Percentiles rank a stretch among this genome's conserved stretches.
Conservation (phyloP, 2,113 vertebrate genomes). For the Microtus pennsylvanicus region DNA sequence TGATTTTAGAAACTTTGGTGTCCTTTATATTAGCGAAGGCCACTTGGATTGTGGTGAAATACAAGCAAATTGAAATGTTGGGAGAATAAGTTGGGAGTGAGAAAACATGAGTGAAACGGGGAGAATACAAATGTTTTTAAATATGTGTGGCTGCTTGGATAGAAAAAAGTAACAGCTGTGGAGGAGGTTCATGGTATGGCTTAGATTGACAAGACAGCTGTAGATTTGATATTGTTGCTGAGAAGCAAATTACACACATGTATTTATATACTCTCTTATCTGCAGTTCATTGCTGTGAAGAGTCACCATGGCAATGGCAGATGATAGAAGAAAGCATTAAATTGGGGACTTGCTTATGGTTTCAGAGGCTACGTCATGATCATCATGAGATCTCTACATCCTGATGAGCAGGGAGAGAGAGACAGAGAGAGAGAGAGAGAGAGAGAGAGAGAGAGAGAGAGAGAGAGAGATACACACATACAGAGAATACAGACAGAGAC, state of each 20-base stretch:
- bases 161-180: neutral
- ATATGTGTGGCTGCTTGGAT: neutral
- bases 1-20: neutral
- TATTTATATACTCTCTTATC: neutral
- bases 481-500: neutral
- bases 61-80: neutral
- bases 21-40: neutral
- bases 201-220: neutral
- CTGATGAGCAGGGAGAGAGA: neutral
- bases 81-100: neutral
- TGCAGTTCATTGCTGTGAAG: neutral
- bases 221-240: neutral
- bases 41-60: neutral
- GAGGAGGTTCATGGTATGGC: neutral
- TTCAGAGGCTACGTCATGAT: neutral
- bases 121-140: neutral
- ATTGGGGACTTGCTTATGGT: neutral
- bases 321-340: neutral
- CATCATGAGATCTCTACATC: neutral
- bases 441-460: neutral
- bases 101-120: neutral
- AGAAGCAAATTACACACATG: neutral
- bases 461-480: too few species aligned
- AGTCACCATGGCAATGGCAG: neutral
- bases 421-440: neutral